Base-by-base conservation (phyloP, 2,113 vertebrate genomes). In the Embiotoca jacksoni region DNA sequence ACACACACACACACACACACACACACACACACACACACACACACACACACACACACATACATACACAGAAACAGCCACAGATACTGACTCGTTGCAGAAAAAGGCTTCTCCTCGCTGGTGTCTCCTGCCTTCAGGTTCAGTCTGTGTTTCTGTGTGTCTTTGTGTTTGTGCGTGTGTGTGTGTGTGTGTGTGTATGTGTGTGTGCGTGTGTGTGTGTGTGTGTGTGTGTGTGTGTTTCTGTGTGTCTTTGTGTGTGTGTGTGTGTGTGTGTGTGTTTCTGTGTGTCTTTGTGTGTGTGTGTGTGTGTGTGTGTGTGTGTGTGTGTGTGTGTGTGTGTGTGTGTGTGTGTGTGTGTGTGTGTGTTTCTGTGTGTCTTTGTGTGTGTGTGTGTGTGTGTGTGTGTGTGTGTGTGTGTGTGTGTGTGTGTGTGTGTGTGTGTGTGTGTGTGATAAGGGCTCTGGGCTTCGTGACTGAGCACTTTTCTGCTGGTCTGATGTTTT, bases 71-170 rank as follows among this genome's bases (percentile, higher is more conserved):
- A 78, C 16, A 54, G 76, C 47, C 77, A 46, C 44, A 72, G 14
- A 65, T 9, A 65, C 5, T 41, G 67, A 66, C 39, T 74, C 58
- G 63, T 47, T 56, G 58, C 62, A 77, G 75, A 79, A 67, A 63
- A 72, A 66, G 71, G 62, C 73, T 72, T 75, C 63, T 78, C 78
- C 58, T 68, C n/a, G 6, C 49, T 14, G 49, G 64, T 52, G 15
- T 60, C 80, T 84, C 72, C 87, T 80, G 82, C 49, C 39, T 49
- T 65, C 82, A 91, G 90, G 85, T 90, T 54, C 31, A 66, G 77
- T 85, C 4, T 74, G 32, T 72, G 11, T 68, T 23, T 65, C 7
- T 82, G 8, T 23, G 23, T 23, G 23, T 23, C 23, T 23, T 23
- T 23, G 23, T 23, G 23, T 23, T 23, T 23, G 23, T 67, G 15